Conservation (phyloP, 2,113 vertebrate genomes). For the Eonycteris spelaea region DNA sequence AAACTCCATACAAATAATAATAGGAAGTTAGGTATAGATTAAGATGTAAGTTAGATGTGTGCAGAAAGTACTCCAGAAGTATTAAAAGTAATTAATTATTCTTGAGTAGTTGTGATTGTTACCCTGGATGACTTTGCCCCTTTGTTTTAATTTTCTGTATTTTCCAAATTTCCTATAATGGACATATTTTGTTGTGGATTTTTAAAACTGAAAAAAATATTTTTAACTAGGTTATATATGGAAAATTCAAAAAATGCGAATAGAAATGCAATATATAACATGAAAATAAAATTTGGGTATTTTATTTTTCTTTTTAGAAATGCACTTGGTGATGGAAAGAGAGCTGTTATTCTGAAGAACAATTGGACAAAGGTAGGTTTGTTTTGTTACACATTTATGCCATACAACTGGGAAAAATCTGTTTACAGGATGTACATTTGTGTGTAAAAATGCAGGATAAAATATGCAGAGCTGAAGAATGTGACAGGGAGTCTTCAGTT, state of each 20-base stretch:
- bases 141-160: constrained; percentile 54
- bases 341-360: constrained; percentile 89
- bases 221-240: background rate
- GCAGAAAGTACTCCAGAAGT: background rate
- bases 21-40: background rate
- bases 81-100: background rate
- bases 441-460: background rate
- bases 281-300: background rate
- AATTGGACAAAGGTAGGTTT: constrained; percentile 92
- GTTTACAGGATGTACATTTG: background rate
- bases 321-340: constrained; percentile 91
- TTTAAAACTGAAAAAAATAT: background rate
- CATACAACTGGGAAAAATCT: background rate
- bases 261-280: background rate
- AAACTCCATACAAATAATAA: background rate
- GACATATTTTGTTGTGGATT: background rate
- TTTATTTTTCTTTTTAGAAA: constrained; percentile 82
- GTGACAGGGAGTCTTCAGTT: background rate
- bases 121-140: background rate
- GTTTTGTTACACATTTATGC: background rate
- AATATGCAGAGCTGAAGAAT: background rate
- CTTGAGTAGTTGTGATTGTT: constrained; percentile 6
- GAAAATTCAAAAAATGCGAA: constrained; percentile 14
- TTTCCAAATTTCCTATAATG: constrained; percentile 65
- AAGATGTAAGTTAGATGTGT: background rate